These are phyloP conservation scores for Drosophila dunni DNA, from an alignment of 1,140 invertebrate species.

Conservation along the genomic window DNA sequence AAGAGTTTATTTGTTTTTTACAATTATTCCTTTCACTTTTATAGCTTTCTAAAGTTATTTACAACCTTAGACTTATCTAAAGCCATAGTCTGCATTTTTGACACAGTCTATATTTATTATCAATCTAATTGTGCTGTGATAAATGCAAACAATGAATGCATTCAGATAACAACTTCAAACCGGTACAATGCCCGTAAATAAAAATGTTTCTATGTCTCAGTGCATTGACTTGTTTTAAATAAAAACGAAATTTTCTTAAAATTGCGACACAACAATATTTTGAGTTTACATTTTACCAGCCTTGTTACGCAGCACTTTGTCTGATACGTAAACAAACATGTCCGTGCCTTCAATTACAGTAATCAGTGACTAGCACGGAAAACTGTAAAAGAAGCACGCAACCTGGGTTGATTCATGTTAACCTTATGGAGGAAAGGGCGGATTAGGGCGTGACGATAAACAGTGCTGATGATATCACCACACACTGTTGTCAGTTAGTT, in stretches of 20 bases:
- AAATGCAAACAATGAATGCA: constrained; percentile 24
- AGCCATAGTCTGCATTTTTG: neutral
- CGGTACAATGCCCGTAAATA: constrained; percentile 9
- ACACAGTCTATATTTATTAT: neutral
- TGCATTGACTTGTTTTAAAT: neutral
- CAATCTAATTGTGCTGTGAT: constrained; percentile 20
- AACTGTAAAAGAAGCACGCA: constrained; percentile 55
- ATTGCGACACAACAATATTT: constrained; percentile 1
- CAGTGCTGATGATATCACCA: constrained; percentile 69
- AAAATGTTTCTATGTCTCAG: constrained; percentile 2
- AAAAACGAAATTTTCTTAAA: constrained; percentile 12
- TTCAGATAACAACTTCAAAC: constrained; percentile 16
- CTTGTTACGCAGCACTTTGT: constrained; percentile 26
- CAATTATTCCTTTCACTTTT: no score
- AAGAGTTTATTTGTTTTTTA: no score
- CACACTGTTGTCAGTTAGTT: neutral
- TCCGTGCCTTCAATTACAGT: constrained; percentile 38
- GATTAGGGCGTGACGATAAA: constrained; percentile 49
- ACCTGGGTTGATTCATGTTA: constrained; percentile 40
- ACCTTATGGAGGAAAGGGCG: neutral
- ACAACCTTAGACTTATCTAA: no score
- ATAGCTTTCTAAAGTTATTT: neutral
- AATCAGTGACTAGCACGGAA: constrained; percentile 41
- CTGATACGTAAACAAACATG: constrained; percentile 38
- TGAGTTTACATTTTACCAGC: neutral